These are phyloP conservation scores for Dasyurus viverrinus DNA, from an alignment of 2,113 vertebrate species.

Conservation along the genomic window DNA sequence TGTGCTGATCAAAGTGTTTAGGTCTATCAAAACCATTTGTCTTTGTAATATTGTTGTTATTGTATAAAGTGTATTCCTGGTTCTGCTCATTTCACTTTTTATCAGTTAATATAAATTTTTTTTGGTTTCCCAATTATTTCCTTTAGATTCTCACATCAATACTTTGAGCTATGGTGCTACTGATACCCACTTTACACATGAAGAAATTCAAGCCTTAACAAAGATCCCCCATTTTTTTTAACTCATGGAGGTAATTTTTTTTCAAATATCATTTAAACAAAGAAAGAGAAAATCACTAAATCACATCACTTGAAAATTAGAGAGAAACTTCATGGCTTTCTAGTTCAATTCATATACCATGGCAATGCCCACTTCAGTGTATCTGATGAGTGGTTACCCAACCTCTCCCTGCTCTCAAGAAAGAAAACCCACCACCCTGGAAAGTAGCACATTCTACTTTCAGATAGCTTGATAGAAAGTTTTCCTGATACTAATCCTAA, in stretches of 20 bases:
- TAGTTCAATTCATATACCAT: not conserved
- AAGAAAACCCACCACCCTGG: not conserved
- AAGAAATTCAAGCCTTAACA: not conserved
- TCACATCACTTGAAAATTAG: not conserved
- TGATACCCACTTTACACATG: not conserved
- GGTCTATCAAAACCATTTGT: no score
- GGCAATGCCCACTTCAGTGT: not conserved
- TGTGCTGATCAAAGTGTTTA: no score
- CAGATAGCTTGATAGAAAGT: not conserved
- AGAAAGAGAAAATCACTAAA: not conserved
- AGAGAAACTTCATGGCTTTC: not conserved
- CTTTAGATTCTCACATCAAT: not conserved
- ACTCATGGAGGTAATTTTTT: not conserved
- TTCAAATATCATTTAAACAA: not conserved
- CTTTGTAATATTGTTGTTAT: no score
- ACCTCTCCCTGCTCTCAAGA: not conserved
- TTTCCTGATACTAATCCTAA: not conserved
- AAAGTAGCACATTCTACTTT: not conserved
- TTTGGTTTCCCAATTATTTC: no score
- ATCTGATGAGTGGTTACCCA: not conserved
- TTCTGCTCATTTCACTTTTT: no score
- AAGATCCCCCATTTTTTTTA: not conserved
- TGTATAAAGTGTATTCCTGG: no score
- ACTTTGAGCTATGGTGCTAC: not conserved
- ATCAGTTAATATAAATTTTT: no score